Conservation (phyloP, 2,113 vertebrate species). For the Microtus pennsylvanicus region DNA sequence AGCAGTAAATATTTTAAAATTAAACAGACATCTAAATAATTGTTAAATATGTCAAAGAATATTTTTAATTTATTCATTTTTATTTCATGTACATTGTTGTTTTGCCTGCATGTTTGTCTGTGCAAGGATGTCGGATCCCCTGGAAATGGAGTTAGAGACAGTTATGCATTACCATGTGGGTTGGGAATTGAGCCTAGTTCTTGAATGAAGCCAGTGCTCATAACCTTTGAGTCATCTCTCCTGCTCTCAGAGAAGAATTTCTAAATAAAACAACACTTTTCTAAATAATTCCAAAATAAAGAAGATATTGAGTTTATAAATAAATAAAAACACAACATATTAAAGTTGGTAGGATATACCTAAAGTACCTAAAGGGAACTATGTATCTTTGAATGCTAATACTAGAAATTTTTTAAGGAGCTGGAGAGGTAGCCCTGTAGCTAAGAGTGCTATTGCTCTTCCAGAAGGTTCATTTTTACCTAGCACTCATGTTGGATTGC, state of each 20-base stretch:
- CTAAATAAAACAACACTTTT: background rate
- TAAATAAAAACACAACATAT: background rate
- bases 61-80: no score
- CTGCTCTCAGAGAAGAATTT: background rate
- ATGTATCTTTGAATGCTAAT: background rate
- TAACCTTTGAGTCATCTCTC: no score
- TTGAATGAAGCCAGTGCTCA: no score
- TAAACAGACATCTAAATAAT: no score
- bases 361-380: background rate
- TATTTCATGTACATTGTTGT: no score
- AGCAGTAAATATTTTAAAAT: no score
- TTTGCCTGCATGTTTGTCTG: no score
- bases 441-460: background rate
- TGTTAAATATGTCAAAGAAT: no score
- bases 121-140: no score
- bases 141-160: no score
- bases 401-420: background rate
- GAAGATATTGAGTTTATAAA: background rate
- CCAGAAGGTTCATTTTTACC: background rate
- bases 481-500: background rate
- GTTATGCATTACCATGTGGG: no score
- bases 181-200: no score
- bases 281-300: conserved; percentile 42
- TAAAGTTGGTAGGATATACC: background rate
- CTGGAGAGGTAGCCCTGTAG: background rate